phyloP scores from a whole-genome alignment of 2,888 invertebrate genomes.

The Carterocephalus palaemon region DNA sequence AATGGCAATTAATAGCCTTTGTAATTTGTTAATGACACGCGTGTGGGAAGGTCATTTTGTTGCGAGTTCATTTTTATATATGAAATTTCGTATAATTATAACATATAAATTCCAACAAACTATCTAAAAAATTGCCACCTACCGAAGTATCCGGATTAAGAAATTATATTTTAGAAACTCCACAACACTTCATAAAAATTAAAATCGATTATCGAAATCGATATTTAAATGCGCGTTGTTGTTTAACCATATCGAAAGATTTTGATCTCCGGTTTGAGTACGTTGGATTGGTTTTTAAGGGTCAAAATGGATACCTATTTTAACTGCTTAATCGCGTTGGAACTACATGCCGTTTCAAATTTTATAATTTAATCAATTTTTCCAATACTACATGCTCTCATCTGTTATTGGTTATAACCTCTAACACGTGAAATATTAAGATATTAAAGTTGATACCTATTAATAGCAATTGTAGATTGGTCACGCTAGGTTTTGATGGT shows the following conservation, averaged over 20 bases:
- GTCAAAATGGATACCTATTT: conserved; percentile 10
- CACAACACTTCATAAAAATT: conserved; percentile 19
- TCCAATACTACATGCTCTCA: conserved; percentile 17
- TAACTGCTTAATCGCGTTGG: conserved; percentile 5
- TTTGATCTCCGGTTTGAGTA: conserved; percentile 12
- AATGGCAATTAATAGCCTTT: conserved; percentile 29
- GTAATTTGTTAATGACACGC: conserved; percentile 32
- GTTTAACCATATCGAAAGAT: conserved; percentile 19
- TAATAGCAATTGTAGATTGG: conserved; percentile 37
- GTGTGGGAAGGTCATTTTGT: conserved; percentile 23
- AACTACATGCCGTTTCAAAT: conserved; percentile 29
- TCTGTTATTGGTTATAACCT: conserved; percentile 26
- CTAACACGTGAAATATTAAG: conserved; percentile 39
- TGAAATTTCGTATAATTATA: conserved; percentile 17
- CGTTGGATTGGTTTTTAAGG: conserved; percentile 12
- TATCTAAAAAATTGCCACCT: conserved; percentile 4
- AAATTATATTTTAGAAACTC: conserved; percentile 7
- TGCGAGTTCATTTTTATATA: conserved; percentile 30
- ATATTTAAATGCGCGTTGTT: conserved; percentile 13
- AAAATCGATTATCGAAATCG: conserved; percentile 16
- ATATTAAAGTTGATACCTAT: conserved; percentile 34
- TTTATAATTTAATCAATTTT: conserved; percentile 31
- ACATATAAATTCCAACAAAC: conserved; percentile 10
- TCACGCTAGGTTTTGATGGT: conserved; percentile 29
- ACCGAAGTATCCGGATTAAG: conserved; percentile 2